Evolutionary conservation across 37 sponge, comb jelly and placozoan genomes (phyloP), one percentile per base, ranked within the genome.

Genomic region (Oopsacas minuta): DNA sequence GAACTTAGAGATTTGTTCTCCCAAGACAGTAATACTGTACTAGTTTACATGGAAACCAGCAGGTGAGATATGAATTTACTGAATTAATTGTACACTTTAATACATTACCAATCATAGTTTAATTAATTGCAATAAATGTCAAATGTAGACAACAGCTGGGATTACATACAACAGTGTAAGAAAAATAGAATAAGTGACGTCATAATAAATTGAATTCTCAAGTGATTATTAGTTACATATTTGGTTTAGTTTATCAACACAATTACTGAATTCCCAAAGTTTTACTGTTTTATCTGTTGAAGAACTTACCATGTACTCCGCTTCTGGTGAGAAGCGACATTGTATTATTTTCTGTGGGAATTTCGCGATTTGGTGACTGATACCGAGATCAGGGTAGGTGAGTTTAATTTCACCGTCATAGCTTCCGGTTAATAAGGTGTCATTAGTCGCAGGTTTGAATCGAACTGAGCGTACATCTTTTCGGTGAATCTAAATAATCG

Each of bases 341-440:
- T 95, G 93, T 36, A 95, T 85, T 36, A 93, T 95, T 51, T 95
- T 95, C 81, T 91, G 90, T n/a, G 25, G 32, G 82, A 92, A 90
- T 37, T 86, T 84, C 36, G 84, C 85, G 30, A 91, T 83, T 23
- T 81, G 38, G 30, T 52, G 39, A 23, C 82, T 22, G 28, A 17
- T 39, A 15, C 84, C 69, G n/a, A 52, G 83, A 23, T 82, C 39
- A 25, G 81, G 10, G 61, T 83, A 17, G 25, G 85, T 37, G 37
- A 93, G 52, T 49, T 85, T 52, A 23, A 91, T 53, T 12, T 88
- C 86, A 3, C 88, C 85, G 85, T 93, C 94, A 36, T 95, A 95
- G 0, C 94, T 93, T 0, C 90, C 94, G 22, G 88, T 90, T 52
- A 95, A 83, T 15, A 95, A 39, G 87, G 86, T 35, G 42, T 61